phyloP scores from a whole-genome alignment of 2,113 vertebrate species.

The Malurus cyaneus region DNA sequence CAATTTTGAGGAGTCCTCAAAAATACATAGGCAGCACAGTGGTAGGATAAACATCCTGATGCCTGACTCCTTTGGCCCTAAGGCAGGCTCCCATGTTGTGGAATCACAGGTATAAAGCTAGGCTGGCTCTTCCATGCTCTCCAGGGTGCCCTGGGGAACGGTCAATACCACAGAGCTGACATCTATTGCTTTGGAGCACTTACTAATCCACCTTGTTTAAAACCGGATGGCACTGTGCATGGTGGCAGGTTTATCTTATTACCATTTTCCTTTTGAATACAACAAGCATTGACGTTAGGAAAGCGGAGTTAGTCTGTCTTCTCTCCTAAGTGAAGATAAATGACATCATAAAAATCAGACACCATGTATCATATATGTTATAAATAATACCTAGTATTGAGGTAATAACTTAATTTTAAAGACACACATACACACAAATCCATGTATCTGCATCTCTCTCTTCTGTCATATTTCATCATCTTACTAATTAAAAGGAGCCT shows the following conservation, averaged over 20 bases:
- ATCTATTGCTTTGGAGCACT: not conserved
- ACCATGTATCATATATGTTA: constrained; percentile 63
- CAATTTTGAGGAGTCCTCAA: not conserved
- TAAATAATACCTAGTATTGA: constrained; percentile 55
- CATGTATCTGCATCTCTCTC: constrained; percentile 52
- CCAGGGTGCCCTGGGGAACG: not conserved
- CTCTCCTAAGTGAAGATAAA: constrained; percentile 60
- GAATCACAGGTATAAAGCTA: not conserved
- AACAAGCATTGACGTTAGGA: constrained; percentile 50
- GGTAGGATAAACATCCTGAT: not conserved
- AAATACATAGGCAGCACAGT: not conserved
- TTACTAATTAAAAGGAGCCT: constrained; percentile 64
- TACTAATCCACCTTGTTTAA: constrained; percentile 6
- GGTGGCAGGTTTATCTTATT: constrained; percentile 44
- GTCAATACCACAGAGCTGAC: not conserved
- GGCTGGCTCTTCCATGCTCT: not conserved
- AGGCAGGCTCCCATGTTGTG: not conserved
- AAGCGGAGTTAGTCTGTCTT: constrained; percentile 33
- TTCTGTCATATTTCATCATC: constrained; percentile 64
- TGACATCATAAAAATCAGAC: constrained; percentile 62
- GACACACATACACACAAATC: constrained; percentile 50
- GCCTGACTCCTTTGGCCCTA: not conserved
- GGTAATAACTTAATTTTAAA: constrained; percentile 67
- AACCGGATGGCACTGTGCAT: not conserved
- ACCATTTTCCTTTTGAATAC: constrained; percentile 38